Base-by-base conservation (phyloP, 2,113 vertebrate species). In the Sceloporus tristichus region DNA sequence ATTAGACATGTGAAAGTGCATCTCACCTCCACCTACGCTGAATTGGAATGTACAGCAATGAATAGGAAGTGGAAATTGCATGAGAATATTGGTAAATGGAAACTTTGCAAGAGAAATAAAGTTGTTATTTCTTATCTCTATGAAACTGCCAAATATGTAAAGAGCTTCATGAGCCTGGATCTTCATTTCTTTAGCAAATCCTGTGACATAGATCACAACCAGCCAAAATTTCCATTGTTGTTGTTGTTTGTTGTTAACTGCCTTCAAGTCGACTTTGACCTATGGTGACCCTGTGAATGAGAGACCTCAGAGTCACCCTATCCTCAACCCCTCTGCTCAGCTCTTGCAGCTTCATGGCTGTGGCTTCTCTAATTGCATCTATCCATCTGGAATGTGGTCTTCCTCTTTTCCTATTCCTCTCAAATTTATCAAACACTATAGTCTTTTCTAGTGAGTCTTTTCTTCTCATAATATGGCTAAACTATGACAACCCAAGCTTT, bases 1-100 rank as follows among this genome's bases (percentile, higher is more conserved):
- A 95, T 95, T 94, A 95, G 87, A 80, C 75, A 89, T 93, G 10
- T 91, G 88, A 92, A 95, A 91, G 85, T 94, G 81, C 68, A 40
- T 85, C 82, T 91, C 88, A 85, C 71, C 82, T 91, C 75, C 56
- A 79, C 77, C 74, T 75, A 90, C 1, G 1, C 29, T 90, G 62
- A 85, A 78, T 13, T 85, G 89, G 68, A 89, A 91, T 34, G 70
- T 88, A 68, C 84, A 92, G 83, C 75, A 59, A 65, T 78, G 18
- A 78, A 78, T 86, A 16, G 59, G 85, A 66, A 86, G 78, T 68
- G 75, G 85, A 66, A 86, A 86, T 68, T 66, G 27, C 40, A 13
- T 9, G 13, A 78, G 2, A 78, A 66, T 27, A 48, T 79, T 66
- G 40, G 42, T 75, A 66, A 68, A 77, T 68, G 62, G 40, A 53